Percentiles rank a stretch among this genome's conserved stretches.
These are phyloP conservation scores for Xanthostigma xanthostigma DNA, from an alignment of 2,888 invertebrate species.

Conservation along the genomic window DNA sequence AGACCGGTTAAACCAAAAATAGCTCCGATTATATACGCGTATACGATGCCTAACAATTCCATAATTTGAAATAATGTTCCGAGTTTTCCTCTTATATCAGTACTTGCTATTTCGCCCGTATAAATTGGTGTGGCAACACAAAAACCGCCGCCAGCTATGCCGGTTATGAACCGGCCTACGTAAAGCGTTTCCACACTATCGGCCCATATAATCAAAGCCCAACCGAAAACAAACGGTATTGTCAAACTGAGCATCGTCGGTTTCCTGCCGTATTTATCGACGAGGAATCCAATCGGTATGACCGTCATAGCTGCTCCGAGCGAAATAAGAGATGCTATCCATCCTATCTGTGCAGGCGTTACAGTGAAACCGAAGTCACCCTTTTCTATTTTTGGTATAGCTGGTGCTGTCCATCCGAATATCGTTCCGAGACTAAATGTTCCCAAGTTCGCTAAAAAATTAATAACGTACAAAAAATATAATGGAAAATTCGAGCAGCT, in stretches of 20 bases:
- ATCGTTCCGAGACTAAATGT: conserved; percentile 57
- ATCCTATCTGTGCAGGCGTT: conserved; percentile 37
- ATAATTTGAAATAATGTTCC: conserved; percentile 74
- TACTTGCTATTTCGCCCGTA: conserved; percentile 68
- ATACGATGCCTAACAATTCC: conserved; percentile 63
- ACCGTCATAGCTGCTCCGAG: conserved; percentile 55
- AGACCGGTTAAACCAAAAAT: conserved; percentile 40
- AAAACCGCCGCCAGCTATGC: conserved; percentile 58
- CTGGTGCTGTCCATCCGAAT: conserved; percentile 59
- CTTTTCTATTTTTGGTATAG: conserved; percentile 27
- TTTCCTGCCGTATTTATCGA: conserved; percentile 53
- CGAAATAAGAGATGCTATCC: conserved; percentile 50
- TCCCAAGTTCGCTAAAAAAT: conserved; percentile 48
- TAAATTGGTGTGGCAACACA: conserved; percentile 69
- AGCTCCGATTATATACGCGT: conserved; percentile 52
- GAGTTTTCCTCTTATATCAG: conserved; percentile 60
- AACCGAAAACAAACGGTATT: conserved; percentile 52
- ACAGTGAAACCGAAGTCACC: conserved; percentile 39
- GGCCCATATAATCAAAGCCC: conserved; percentile 52
- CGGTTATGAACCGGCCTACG: conserved; percentile 48
- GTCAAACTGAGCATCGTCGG: conserved; percentile 43
- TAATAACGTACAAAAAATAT: too few relatives aligned
- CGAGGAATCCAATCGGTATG: conserved; percentile 50
- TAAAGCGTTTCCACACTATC: conserved; percentile 40
- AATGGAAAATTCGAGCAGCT: too few relatives aligned